These are phyloP conservation scores for Drosophila ficusphila DNA, from an alignment of 1,140 invertebrate genomes.

Conservation along the genomic window DNA sequence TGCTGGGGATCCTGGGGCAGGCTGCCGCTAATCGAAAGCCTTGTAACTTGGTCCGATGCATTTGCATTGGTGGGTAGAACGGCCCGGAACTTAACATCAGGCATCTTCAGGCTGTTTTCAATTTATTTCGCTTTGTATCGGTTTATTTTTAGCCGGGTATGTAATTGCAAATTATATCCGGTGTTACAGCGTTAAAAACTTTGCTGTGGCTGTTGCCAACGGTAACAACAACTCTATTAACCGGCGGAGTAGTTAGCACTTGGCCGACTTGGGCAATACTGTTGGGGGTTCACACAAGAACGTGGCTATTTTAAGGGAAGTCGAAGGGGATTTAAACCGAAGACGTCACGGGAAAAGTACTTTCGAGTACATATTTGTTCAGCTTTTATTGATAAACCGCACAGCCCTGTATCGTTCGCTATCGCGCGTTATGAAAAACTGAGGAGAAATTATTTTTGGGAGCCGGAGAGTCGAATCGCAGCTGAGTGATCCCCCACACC, in stretches of 20 bases:
- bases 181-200: slow-evolving; percentile 2
- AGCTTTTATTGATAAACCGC: slow-evolving; percentile 4
- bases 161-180: slow-evolving; percentile 33
- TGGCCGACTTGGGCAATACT: slow-evolving; percentile 47
- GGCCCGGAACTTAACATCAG: slow-evolving; percentile 46
- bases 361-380: slow-evolving; percentile 45
- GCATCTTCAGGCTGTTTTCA: slow-evolving; percentile 37
- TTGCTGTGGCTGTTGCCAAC: slow-evolving; percentile 47
- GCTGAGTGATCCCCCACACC: slow-evolving; percentile 34
- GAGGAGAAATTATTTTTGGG: slow-evolving; percentile 11
- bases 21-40: slow-evolving; percentile 36
- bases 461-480: slow-evolving; percentile 5
- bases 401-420: background rate
- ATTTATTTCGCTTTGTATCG: background rate
- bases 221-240: slow-evolving; percentile 42
- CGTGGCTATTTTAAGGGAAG: slow-evolving; percentile 26
- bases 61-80: slow-evolving; percentile 49
- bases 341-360: slow-evolving; percentile 60
- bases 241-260: slow-evolving; percentile 32
- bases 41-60: slow-evolving; percentile 27
- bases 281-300: slow-evolving; percentile 15
- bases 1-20: slow-evolving; percentile 43
- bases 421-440: slow-evolving; percentile 43
- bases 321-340: slow-evolving; percentile 15
- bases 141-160: slow-evolving; percentile 32